Evolutionary conservation across 2,113 vertebrate species (phyloP).

Genomic region (Pseudorectes ferrugineus): DNA sequence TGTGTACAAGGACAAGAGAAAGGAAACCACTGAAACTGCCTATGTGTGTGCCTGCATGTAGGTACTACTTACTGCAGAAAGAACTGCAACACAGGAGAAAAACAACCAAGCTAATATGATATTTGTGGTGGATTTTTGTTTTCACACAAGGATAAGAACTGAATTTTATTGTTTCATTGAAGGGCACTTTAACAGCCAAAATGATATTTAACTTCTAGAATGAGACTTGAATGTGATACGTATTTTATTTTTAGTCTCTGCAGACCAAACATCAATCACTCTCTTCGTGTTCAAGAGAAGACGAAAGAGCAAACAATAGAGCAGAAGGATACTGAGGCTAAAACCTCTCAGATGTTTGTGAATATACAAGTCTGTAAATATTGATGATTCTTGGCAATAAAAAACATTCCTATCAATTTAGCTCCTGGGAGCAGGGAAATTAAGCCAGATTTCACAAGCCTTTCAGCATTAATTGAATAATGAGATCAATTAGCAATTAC

Average conservation of each 20-base stretch:
- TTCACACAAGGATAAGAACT: not conserved
- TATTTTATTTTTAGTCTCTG: constrained; percentile 7
- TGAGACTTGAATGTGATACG: not conserved
- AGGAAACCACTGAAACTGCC: not conserved
- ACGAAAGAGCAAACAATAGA: constrained; percentile 15
- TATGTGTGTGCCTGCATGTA: not conserved
- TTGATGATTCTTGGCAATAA: constrained; percentile 39
- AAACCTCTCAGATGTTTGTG: constrained; percentile 18
- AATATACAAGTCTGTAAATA: constrained; percentile 22
- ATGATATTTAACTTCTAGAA: not conserved
- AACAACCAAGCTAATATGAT: not conserved
- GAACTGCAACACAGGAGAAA: not conserved
- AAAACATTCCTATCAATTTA: constrained; percentile 8
- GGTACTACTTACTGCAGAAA: not conserved
- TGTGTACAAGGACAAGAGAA: not conserved
- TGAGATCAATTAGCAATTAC: constrained; percentile 48
- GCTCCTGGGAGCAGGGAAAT: constrained; percentile 11
- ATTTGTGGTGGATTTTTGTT: not conserved
- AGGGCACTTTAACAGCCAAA: not conserved
- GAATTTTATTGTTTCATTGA: not conserved
- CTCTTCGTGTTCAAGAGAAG: not conserved
- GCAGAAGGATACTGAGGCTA: not conserved
- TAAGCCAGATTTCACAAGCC: constrained; percentile 13
- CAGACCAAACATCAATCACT: constrained; percentile 15
- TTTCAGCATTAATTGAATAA: constrained; percentile 46